phyloP scores from a whole-genome alignment of 2,888 invertebrate genomes.

The Pristionchus mayeri region DNA sequence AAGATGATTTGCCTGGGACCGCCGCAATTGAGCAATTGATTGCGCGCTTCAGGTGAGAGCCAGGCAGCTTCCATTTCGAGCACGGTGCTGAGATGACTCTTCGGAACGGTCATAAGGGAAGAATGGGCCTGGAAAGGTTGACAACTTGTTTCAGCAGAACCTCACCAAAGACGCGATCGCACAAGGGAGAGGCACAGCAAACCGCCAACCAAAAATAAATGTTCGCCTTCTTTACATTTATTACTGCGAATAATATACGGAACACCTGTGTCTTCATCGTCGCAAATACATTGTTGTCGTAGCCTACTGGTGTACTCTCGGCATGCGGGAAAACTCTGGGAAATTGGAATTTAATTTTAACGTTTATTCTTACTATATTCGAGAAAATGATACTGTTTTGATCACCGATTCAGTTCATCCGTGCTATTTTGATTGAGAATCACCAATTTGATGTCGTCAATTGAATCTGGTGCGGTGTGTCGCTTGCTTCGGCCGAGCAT shows the following conservation, averaged over 20 bases:
- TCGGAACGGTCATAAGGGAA: slow-evolving; percentile 45
- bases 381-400: no score
- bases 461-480: no score
- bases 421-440: slow-evolving; percentile 35
- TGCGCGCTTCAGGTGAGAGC: slow-evolving; percentile 34
- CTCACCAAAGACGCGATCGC: background rate
- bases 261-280: background rate
- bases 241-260: background rate
- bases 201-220: no score
- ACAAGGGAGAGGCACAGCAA: background rate
- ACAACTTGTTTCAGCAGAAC: no score
- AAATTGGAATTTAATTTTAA: no score
- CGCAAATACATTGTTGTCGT: background rate
- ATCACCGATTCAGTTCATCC: slow-evolving; percentile 47
- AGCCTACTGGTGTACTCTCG: background rate
- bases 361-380: no score
- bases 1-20: no score
- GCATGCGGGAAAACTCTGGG: background rate
- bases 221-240: background rate
- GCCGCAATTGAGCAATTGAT: slow-evolving; percentile 46
- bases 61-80: slow-evolving; percentile 8
- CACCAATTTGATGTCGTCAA: slow-evolving; percentile 38
- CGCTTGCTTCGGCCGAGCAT: background rate
- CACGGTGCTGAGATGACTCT: background rate
- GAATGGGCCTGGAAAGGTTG: background rate